Conservation (phyloP, 2,797 vertebrate species). For the Pelobates cultripes region DNA sequence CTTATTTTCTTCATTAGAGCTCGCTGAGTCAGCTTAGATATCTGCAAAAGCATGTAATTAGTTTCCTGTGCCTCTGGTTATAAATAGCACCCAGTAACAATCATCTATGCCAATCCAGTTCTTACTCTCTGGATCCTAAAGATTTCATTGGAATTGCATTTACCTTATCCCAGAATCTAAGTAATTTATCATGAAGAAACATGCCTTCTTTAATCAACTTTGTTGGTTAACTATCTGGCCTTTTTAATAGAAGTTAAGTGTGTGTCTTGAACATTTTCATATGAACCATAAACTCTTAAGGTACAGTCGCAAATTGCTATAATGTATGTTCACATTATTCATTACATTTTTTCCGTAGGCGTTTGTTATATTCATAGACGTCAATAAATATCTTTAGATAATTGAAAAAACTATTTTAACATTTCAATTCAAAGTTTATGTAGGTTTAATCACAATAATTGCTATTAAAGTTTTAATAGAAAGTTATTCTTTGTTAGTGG, state of each 20-base stretch:
- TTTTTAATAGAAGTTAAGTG: conserved; percentile 58
- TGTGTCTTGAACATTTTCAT: conserved; percentile 38
- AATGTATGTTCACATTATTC: too few species aligned
- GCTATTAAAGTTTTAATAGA: too few species aligned
- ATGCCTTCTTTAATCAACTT: conserved; percentile 63
- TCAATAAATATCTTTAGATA: too few species aligned
- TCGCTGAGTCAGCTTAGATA: conserved; percentile 51
- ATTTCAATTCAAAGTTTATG: too few species aligned
- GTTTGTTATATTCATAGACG: too few species aligned
- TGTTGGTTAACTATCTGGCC: conserved; percentile 57
- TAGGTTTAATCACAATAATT: too few species aligned
- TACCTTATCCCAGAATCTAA: conserved; percentile 58
- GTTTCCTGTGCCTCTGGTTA: conserved; percentile 64
- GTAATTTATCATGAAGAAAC: conserved; percentile 65
- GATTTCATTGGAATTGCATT: conserved; percentile 64
- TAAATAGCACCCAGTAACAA: conserved; percentile 63
- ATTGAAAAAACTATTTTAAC: too few species aligned
- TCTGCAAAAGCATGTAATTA: conserved; percentile 63
- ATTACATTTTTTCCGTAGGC: too few species aligned
- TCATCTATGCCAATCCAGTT: conserved; percentile 60
- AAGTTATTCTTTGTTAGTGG: too few species aligned
- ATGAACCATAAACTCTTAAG: background rate
- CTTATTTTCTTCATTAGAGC: conserved; percentile 56
- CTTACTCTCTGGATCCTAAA: conserved; percentile 67
- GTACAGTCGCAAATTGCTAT: too few species aligned